These are phyloP conservation scores for Halocynthia aurantium DNA, from an alignment of 23 tunicate species.

Conservation along the genomic window DNA sequence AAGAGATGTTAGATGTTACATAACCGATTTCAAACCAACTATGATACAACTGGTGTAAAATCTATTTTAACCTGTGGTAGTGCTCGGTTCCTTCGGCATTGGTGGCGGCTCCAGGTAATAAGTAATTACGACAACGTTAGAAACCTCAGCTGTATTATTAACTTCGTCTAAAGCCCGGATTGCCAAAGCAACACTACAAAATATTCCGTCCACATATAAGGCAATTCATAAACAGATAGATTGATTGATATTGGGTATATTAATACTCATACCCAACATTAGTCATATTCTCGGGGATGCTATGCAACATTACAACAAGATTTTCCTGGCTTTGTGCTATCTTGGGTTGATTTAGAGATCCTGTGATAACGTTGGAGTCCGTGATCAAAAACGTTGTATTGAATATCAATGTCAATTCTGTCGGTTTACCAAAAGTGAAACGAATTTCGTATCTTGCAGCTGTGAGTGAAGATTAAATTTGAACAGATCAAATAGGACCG, in stretches of 20 bases:
- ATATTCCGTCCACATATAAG: not conserved
- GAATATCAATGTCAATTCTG: constrained; percentile 3
- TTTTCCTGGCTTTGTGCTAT: constrained; percentile 22
- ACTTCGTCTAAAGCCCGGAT: constrained; percentile 4
- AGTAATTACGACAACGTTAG: not conserved
- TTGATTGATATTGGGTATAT: too few species aligned
- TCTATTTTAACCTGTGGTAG: too few species aligned
- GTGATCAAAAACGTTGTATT: not conserved
- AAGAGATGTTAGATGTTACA: too few species aligned
- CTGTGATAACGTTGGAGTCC: not conserved
- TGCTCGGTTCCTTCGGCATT: too few species aligned
- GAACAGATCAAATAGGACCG: too few species aligned
- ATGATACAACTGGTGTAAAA: too few species aligned
- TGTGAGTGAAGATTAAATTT: not conserved
- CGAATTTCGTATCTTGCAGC: constrained; percentile 36
- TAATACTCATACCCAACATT: too few species aligned
- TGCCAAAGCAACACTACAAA: constrained; percentile 7
- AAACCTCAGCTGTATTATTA: constrained; percentile 5
- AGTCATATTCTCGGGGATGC: too few species aligned
- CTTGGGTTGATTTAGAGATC: constrained; percentile 10
- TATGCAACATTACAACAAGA: constrained; percentile 13
- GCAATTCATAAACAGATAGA: too few species aligned
- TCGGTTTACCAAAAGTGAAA: constrained; percentile 15
- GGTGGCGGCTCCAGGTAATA: constrained; percentile 14
- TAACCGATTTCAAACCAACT: too few species aligned